These are phyloP conservation scores for Zaprionus ghesquierei DNA, from an alignment of 1,140 invertebrate species.

Conservation along the genomic window DNA sequence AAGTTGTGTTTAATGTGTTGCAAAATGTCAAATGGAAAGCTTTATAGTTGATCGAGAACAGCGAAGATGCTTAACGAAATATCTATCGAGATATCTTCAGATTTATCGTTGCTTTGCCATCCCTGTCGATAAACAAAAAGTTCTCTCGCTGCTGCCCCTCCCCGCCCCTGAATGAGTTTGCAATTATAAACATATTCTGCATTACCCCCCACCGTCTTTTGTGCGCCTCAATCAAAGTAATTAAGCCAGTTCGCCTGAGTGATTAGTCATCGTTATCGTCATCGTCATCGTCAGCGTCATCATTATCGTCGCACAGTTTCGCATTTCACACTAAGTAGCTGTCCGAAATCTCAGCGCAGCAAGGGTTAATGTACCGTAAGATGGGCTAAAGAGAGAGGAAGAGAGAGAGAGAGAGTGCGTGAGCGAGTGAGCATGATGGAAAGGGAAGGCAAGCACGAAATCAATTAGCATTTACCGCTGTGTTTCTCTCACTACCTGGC, in stretches of 20 bases:
- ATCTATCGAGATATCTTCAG: background rate
- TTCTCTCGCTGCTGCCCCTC: background rate
- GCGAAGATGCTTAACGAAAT: background rate
- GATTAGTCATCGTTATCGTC: background rate
- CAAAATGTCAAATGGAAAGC: background rate
- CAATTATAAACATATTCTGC: background rate
- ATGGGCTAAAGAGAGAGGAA: background rate
- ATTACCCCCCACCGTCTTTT: background rate
- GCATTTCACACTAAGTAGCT: background rate
- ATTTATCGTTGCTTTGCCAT: background rate
- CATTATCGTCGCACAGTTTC: background rate
- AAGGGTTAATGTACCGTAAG: background rate
- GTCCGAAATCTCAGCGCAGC: background rate
- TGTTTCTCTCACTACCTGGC: background rate
- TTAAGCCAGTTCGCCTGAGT: background rate
- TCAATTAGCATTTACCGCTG: slow-evolving; percentile 1
- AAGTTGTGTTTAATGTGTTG: background rate
- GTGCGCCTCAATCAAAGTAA: background rate
- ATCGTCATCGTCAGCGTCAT: background rate
- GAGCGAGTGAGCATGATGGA: background rate
- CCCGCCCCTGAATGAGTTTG: background rate
- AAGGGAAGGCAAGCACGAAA: background rate
- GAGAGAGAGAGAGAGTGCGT: background rate
- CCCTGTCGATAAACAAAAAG: background rate
- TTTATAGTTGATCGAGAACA: background rate